phyloP scores from a whole-genome alignment of 2,888 invertebrate genomes.

The Atrina japonica region DNA sequence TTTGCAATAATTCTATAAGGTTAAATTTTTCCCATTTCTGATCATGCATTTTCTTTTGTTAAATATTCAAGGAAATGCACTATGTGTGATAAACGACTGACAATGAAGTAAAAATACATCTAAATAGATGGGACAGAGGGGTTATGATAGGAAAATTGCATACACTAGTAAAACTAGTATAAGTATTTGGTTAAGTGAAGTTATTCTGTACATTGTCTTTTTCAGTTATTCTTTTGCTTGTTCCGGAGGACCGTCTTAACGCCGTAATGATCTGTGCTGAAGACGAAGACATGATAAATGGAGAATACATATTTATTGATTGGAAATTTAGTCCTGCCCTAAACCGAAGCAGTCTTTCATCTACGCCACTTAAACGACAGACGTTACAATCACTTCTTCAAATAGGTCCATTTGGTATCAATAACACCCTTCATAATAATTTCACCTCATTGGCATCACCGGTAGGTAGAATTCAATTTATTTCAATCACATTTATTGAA shows the following conservation, averaged over 20 bases:
- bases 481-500: too few species aligned
- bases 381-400: slow-evolving; percentile 23
- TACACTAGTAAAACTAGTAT: too few species aligned
- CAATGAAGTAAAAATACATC: too few species aligned
- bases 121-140: too few species aligned
- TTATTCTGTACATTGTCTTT: slow-evolving; percentile 18
- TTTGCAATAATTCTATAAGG: too few species aligned
- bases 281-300: slow-evolving; percentile 54
- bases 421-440: neutral
- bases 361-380: neutral
- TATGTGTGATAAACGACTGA: too few species aligned
- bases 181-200: too few species aligned
- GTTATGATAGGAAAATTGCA: too few species aligned
- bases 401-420: slow-evolving; percentile 32
- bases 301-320: slow-evolving; percentile 65
- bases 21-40: too few species aligned
- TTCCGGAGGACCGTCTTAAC: slow-evolving; percentile 47
- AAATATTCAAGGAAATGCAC: too few species aligned
- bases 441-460: neutral
- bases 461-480: slow-evolving; percentile 1
- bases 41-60: too few species aligned
- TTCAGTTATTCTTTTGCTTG: slow-evolving; percentile 58
- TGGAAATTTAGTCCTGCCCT: slow-evolving; percentile 54
- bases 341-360: neutral
- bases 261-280: slow-evolving; percentile 56